Evolutionary conservation across 2,113 vertebrate species (phyloP).

Genomic region (Triplophysa tibetana): DNA sequence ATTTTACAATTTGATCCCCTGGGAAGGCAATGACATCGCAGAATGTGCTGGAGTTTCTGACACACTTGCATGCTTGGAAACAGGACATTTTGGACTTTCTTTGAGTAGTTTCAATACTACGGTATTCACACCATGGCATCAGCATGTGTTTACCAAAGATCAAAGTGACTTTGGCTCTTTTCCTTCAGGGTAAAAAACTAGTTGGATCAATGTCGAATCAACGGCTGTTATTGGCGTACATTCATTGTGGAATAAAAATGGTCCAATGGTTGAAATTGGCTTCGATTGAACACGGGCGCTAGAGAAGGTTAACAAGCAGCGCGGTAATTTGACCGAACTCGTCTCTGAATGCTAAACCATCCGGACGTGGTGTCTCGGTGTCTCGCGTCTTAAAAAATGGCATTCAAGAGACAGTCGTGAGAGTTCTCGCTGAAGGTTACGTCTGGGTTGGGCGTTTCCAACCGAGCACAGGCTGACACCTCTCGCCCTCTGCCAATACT

Average conservation of each 20-base stretch:
- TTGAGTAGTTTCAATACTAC: not conserved
- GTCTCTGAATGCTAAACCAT: conserved; percentile 18
- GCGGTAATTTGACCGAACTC: conserved; percentile 18
- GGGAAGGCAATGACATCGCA: conserved; percentile 41
- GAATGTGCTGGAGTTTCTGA: conserved; percentile 29
- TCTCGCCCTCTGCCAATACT: conserved; percentile 33
- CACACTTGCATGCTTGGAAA: not conserved
- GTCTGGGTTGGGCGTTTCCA: not conserved
- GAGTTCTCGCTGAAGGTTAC: conserved; percentile 19
- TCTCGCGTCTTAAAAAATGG: not conserved
- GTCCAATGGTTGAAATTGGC: conserved; percentile 23
- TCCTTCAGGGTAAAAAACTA: conserved; percentile 19
- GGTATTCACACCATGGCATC: not conserved
- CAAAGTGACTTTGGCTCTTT: conserved; percentile 31
- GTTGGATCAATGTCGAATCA: conserved; percentile 34
- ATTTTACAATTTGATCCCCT: conserved; percentile 44
- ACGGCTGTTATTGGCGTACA: conserved; percentile 19
- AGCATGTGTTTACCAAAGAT: conserved; percentile 18
- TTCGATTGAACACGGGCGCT: conserved; percentile 33
- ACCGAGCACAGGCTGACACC: conserved; percentile 7
- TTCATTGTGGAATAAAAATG: conserved; percentile 23
- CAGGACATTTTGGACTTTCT: not conserved
- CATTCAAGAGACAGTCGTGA: conserved; percentile 8
- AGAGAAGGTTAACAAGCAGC: conserved; percentile 9
- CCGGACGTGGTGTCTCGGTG: not conserved